These are phyloP conservation scores for Diuraphis noxia DNA, from an alignment of 1,140 invertebrate genomes.

Conservation along the genomic window DNA sequence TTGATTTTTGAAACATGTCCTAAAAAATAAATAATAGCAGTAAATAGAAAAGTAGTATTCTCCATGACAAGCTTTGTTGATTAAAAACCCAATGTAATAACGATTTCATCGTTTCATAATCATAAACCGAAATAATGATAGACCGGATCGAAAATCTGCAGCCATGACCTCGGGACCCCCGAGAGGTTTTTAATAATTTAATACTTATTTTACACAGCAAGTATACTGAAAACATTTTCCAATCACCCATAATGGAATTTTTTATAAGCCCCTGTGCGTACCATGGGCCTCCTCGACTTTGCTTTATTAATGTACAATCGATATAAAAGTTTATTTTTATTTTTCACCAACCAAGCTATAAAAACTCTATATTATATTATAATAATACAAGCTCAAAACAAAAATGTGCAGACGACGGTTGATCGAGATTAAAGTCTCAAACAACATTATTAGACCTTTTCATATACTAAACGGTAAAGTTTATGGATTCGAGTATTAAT, in stretches of 20 bases:
- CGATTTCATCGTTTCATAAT: conserved; percentile 18
- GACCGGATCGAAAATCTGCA: not conserved
- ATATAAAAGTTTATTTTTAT: conserved; percentile 47
- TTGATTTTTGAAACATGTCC: not conserved
- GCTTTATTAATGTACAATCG: conserved; percentile 45
- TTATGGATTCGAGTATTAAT: not conserved
- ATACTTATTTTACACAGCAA: conserved; percentile 38
- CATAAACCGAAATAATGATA: conserved; percentile 39
- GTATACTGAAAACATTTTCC: conserved; percentile 35
- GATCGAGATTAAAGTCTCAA: conserved; percentile 34
- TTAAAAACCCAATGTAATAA: not conserved
- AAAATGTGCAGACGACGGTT: not conserved
- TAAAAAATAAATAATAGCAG: not conserved
- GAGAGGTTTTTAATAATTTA: conserved; percentile 44
- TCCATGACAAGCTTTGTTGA: not conserved
- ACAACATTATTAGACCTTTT: conserved; percentile 5
- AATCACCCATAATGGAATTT: conserved; percentile 50
- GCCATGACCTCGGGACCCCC: not conserved
- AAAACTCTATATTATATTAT: not conserved
- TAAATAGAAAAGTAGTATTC: not conserved
- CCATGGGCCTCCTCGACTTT: not conserved
- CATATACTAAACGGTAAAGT: not conserved
- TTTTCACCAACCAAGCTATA: conserved; percentile 10
- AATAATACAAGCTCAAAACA: not conserved
- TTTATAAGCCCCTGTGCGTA: conserved; percentile 27